Conservation (phyloP, 2,113 vertebrate species). For the Lynx canadensis region DNA sequence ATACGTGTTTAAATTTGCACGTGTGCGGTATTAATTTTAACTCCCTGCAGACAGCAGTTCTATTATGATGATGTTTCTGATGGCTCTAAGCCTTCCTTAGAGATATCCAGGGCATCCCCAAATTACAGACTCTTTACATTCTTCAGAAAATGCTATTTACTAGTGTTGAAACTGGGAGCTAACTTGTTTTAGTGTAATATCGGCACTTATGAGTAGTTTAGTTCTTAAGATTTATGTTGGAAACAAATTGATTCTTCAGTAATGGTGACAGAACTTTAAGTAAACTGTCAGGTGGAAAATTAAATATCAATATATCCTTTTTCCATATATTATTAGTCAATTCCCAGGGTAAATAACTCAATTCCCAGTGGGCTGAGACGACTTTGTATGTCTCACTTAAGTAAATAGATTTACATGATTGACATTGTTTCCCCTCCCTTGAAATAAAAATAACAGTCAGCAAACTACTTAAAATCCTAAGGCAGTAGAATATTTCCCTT, state of each 20-base stretch:
- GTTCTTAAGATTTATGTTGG: background rate
- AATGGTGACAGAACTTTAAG: background rate
- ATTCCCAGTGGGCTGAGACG: background rate
- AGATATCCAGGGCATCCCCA: background rate
- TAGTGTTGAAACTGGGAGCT: background rate
- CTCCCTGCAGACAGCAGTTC: background rate
- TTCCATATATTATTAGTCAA: background rate
- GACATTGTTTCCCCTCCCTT: background rate
- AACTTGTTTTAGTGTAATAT: background rate
- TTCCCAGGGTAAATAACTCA: background rate
- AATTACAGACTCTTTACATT: background rate
- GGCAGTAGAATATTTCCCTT: background rate
- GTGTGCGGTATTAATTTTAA: background rate
- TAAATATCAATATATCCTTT: background rate
- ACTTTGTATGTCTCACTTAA: background rate
- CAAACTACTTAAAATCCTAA: background rate
- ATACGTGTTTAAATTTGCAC: background rate
- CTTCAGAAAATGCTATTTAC: background rate
- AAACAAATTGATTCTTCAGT: background rate
- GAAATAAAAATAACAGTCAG: background rate
- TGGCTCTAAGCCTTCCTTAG: background rate
- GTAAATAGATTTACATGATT: constrained; percentile 11
- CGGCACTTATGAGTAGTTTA: background rate
- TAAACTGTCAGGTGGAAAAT: background rate
- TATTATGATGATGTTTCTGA: background rate